Evolutionary conservation across 2,113 vertebrate genomes (phyloP), one percentile per base, ranked within the genome.

Genomic region (Sitta europaea): DNA sequence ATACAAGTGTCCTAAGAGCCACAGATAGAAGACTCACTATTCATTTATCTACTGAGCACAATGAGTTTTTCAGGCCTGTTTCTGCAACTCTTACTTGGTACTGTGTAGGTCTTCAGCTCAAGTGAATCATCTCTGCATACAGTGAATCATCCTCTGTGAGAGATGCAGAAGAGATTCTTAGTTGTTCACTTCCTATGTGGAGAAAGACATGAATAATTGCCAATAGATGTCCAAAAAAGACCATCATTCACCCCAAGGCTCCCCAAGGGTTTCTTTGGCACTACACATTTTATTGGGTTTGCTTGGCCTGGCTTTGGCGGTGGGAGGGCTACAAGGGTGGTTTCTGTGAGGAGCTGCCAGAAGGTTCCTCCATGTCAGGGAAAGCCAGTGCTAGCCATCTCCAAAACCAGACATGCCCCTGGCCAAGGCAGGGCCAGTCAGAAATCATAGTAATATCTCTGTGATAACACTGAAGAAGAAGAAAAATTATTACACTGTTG

Each of bases 61-160:
- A 92, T 24, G 7, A 90, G 38, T 14, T 61, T 94, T 59, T 36
- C 38, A 93, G 57, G 38, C 16, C 55, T 48, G 12, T 36, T 82
- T 86, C 54, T 83, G 43, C 45, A 70, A 9, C 20, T 33, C 43
- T 85, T 62, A 35, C 45, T 76, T 70, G 40, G 20, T 72, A 42
- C 23, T 35, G 31, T 85, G 63, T 47, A 76, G 24, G 66, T 42
- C 67, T 87, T 85, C 45, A 83, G 7, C 45, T 93, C 55, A 80
- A 76, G 47, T 93, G 88, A 91, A 88, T 95, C 85, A 94, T 70
- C 74, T 86, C 67, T 50, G 10, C 38, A 59, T 70, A 58, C 36
- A 61, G 14, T 95, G 86, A 88, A 67, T 93, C 80, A 95, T 81
- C 65, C 72, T 61, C 23, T 8, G 7, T n/a, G 13, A 94, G 24